Conservation (phyloP, 2,888 invertebrate genomes). For the Nemotelus nigrinus region DNA sequence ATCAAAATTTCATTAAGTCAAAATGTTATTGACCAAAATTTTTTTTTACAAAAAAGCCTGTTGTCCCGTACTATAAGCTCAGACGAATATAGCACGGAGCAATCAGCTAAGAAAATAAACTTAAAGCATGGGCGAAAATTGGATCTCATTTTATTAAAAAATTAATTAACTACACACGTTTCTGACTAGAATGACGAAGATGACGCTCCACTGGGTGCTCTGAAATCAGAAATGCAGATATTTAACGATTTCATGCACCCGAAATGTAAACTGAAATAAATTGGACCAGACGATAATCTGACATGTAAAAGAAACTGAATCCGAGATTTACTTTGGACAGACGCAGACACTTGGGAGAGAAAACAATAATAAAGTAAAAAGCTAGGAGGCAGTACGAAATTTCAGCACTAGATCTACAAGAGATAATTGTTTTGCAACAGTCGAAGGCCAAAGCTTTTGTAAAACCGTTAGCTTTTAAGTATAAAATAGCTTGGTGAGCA, state of each 20-base stretch:
- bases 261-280: neutral
- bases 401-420: neutral
- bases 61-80: slow-evolving; percentile 44
- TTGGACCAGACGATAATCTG: neutral
- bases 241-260: neutral
- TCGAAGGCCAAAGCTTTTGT: neutral
- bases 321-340: neutral
- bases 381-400: neutral
- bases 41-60: slow-evolving; percentile 43
- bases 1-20: too few species aligned
- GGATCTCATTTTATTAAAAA: neutral
- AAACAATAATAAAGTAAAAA: neutral
- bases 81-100: slow-evolving; percentile 44
- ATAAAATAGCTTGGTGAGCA: too few species aligned
- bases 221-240: neutral
- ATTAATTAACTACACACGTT: neutral
- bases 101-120: slow-evolving; percentile 49
- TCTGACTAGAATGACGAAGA: neutral
- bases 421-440: neutral
- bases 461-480: neutral
- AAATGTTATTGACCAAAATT: slow-evolving; percentile 49
- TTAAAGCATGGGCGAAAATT: slow-evolving; percentile 9
- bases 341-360: neutral
- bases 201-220: neutral
- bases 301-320: neutral